Base-by-base conservation (phyloP, 2,888 invertebrate species). In the Dicycla oo region DNA sequence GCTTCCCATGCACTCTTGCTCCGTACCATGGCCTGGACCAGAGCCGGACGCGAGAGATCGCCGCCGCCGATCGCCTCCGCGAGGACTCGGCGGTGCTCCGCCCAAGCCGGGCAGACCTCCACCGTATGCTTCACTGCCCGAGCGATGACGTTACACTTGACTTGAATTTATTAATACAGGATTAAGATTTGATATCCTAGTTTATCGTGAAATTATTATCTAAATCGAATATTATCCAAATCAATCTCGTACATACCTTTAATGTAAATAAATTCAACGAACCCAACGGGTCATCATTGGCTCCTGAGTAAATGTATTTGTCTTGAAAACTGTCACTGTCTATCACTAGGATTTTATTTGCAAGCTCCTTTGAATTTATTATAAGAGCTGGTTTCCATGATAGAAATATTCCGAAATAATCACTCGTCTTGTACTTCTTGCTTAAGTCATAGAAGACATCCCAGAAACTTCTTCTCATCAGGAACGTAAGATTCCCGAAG, bases 211-310 rank as follows among this genome's bases (percentile, higher is more conserved):
- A 71, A 2, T 51, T 43, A 38, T 15, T 47, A 34, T 45, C 51
- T 2, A 10, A 53, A n/a, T n/a, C n/a, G n/a, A n/a, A n/a, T n/a
- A n/a, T n/a, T n/a, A n/a, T n/a, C n/a, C n/a, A n/a, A n/a, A 68
- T 77, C 15, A 54, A 45, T 47, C 2, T 30, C 4, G 15, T 62
- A 80, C 86, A 75, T 88, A 93, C 94, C 88, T 92, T 93, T 1
- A 93, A 81, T 15, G 91, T 88, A 73, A 94, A 94, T n/a, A 94
- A 83, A 84, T 94, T 94, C 40, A 94, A 83, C 3, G 93, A 88
- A 2, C 94, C 94, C 60, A 94, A 82, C 1, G 93, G 93, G 77
- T 94, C 94, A 6, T 89, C 82, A 0, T 64, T 68, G 23, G 86
- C 83, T 13, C 91, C 88, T 0, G 91, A 80, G 58, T 90, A 91